These are phyloP conservation scores for Xestobium rufovillosum DNA, from an alignment of 2,888 invertebrate species.

Conservation along the genomic window DNA sequence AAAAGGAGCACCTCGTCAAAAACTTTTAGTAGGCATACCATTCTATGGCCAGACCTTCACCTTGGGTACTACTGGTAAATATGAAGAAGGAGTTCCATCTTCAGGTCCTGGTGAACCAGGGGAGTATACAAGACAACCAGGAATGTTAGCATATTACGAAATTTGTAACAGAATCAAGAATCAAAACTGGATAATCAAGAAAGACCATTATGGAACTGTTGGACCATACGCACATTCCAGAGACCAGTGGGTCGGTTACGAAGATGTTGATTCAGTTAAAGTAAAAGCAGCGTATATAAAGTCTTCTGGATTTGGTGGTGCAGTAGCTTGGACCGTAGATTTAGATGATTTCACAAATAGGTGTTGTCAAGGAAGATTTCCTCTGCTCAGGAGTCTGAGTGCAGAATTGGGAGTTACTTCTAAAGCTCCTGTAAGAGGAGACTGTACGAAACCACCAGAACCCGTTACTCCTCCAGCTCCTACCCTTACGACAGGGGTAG, in stretches of 20 bases:
- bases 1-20: constrained; percentile 69
- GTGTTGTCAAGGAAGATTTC: constrained; percentile 74
- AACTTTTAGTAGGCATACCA: constrained; percentile 73
- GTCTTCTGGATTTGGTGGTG: constrained; percentile 67
- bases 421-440: constrained; percentile 46
- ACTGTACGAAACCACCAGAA: constrained; percentile 63
- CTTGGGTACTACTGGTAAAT: constrained; percentile 44
- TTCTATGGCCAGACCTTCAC: constrained; percentile 85
- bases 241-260: constrained; percentile 87
- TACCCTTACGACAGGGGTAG: constrained; percentile 61
- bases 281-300: constrained; percentile 70
- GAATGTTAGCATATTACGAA: constrained; percentile 83
- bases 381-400: constrained; percentile 69
- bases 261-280: constrained; percentile 68
- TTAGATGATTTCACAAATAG: constrained; percentile 80
- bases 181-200: constrained; percentile 60
- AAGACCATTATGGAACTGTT: constrained; percentile 47
- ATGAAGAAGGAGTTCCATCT: constrained; percentile 55
- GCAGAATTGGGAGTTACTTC: constrained; percentile 60
- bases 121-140: constrained; percentile 76
- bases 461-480: constrained; percentile 72
- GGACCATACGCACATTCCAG: constrained; percentile 72
- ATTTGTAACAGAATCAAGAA: constrained; percentile 67
- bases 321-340: constrained; percentile 82
- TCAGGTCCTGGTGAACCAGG: constrained; percentile 73